Percentiles rank a stretch among this genome's conserved stretches.
phyloP scores from a whole-genome alignment of 2,888 invertebrate genomes.

The Thumatha senex region DNA sequence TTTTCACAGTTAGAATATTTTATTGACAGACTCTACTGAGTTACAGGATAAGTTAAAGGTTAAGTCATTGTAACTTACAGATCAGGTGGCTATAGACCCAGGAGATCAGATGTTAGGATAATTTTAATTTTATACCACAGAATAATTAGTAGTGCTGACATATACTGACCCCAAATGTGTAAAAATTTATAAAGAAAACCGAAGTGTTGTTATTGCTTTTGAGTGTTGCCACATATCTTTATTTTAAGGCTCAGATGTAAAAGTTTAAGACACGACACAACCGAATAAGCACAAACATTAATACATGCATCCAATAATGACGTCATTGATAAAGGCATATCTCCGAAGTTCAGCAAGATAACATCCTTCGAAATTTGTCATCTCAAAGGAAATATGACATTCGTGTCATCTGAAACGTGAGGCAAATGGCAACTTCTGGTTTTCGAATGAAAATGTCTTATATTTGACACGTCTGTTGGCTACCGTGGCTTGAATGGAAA shows the following conservation, averaged over 20 bases:
- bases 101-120: too few species aligned
- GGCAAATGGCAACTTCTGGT: conserved; percentile 46
- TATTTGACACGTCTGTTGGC: conserved; percentile 52
- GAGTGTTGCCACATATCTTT: too few species aligned
- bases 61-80: too few species aligned
- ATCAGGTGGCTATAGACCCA: too few species aligned
- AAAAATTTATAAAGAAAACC: too few species aligned
- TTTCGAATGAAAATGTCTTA: conserved; percentile 36
- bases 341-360: conserved; percentile 17
- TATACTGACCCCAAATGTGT: too few species aligned
- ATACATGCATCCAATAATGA: conserved; percentile 10
- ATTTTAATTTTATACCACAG: too few species aligned
- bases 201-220: too few species aligned
- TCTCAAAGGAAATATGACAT: conserved; percentile 29
- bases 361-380: conserved; percentile 20
- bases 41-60: too few species aligned
- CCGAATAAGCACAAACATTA: conserved; percentile 10
- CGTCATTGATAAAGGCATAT: conserved; percentile 9
- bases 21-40: too few species aligned
- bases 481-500: conserved; percentile 45
- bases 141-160: too few species aligned
- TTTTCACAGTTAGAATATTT: too few species aligned
- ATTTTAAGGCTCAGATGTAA: background rate
- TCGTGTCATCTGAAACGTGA: conserved; percentile 38
- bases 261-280: background rate